phyloP scores from a whole-genome alignment of 2,888 invertebrate species.

The Campoplex nolae region DNA sequence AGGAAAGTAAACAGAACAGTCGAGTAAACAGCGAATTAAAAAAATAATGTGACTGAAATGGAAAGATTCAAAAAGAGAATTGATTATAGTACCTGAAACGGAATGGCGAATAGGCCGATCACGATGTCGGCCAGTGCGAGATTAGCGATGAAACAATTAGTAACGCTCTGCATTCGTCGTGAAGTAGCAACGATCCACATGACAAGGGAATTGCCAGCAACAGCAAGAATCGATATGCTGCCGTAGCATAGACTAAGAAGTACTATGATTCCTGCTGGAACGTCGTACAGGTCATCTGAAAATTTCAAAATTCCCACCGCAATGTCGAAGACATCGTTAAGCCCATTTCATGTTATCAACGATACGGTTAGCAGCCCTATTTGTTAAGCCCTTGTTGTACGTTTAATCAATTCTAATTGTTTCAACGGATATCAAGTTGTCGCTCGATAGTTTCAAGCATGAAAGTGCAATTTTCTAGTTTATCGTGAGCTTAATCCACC shows the following conservation, averaged over 20 bases:
- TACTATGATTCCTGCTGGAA: conserved; percentile 90
- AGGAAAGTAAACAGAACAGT: not conserved
- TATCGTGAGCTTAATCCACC: not conserved
- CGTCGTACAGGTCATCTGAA: conserved; percentile 89
- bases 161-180: conserved; percentile 92
- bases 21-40: not conserved
- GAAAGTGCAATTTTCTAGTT: not conserved
- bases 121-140: conserved; percentile 94
- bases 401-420: not conserved
- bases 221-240: conserved; percentile 92
- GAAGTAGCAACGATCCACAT: conserved; percentile 94
- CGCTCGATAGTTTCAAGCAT: not conserved
- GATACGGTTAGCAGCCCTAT: not conserved
- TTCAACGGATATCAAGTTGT: not conserved
- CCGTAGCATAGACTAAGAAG: conserved; percentile 93
- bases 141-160: conserved; percentile 94
- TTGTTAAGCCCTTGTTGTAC: too few species aligned
- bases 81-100: conserved; percentile 87
- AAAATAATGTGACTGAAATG: not conserved
- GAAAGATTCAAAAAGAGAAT: not conserved
- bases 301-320: not conserved
- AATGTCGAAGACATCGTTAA: not conserved
- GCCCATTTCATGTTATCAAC: not conserved
- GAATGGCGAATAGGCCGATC: conserved; percentile 94
- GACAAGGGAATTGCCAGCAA: conserved; percentile 93